Base-by-base conservation (phyloP, 2,888 invertebrate species). In the Apamea crenata region DNA sequence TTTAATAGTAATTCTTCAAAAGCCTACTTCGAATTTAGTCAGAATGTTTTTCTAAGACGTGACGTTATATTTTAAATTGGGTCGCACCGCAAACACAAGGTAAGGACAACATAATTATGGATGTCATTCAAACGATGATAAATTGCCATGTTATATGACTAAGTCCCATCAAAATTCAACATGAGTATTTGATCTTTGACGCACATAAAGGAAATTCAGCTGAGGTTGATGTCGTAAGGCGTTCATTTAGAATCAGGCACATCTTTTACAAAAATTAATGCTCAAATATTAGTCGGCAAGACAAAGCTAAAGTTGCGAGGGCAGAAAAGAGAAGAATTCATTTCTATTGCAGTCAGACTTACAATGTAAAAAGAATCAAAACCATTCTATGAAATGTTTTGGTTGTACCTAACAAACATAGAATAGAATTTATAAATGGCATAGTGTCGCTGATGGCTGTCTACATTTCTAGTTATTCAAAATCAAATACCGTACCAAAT, bases 101-200 rank as follows among this genome's bases (percentile, higher is more conserved):
- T 92, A 94, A 95, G 94, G 95, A 94, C 95, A 95, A 91, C 91
- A 90, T 94, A 95, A 95, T 96, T 95, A 93, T 86, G 92, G 86
- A 89, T 91, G 95, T 95, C 94, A 93, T 94, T 93, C 91, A 92
- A 93, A 95, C 91, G 92, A 95, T 95, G 95, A 95, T 95, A 93
- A 93, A 95, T 94, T 92, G 91, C 87, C 86, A 81, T 87, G 92
- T 92, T 92, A 91, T 92, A 90, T 92, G 91, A 91, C 88, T 91
- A 88, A 89, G 87, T 86, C 91, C 95, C 93, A 96, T 96, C 94
- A 95, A 91, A 94, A 96, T 96, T 96, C 96, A 94, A 90, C 90
- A 87, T 89, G 89, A 92, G 94, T 92, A 90, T 94, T 94, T 96
- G 95, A 96, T 94, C 96, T 95, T 94, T 96, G 94, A 93, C 93